Evolutionary conservation across 2,888 invertebrate genomes (phyloP).

Genomic region (Clostera curtula): DNA sequence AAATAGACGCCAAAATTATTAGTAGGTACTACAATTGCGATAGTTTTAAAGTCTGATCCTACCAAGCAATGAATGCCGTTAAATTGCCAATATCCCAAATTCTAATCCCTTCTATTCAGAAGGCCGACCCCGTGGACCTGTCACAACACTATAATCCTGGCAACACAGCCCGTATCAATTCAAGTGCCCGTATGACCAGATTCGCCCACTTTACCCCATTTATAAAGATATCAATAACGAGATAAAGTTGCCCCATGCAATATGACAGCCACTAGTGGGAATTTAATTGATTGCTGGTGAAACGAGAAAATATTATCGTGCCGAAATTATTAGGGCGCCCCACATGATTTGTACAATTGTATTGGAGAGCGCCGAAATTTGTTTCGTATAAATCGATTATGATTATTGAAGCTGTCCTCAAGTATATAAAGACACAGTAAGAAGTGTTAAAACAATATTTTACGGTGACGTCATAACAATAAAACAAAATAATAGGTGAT

Average conservation of each 20-base stretch:
- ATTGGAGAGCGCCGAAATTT: not conserved
- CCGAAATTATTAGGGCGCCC: slow-evolving; percentile 40
- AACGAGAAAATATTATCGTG: slow-evolving; percentile 43
- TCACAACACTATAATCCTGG: slow-evolving; percentile 41
- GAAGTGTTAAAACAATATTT: no score
- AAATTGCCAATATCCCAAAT: no score
- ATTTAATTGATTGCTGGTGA: slow-evolving; percentile 68
- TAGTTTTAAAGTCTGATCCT: no score
- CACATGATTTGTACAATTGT: slow-evolving; percentile 22
- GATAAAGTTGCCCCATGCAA: slow-evolving; percentile 46
- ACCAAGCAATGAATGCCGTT: no score
- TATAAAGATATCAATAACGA: slow-evolving; percentile 70
- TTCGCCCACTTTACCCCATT: slow-evolving; percentile 64
- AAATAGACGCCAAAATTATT: no score
- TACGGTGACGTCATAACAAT: no score
- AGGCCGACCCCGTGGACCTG: slow-evolving; percentile 44
- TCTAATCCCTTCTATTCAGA: no score
- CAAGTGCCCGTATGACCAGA: slow-evolving; percentile 58
- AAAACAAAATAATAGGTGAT: no score
- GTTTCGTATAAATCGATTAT: no score
- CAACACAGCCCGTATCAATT: slow-evolving; percentile 62
- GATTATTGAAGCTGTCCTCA: no score
- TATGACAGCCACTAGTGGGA: slow-evolving; percentile 43
- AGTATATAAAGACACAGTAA: no score
- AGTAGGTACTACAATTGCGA: no score